Conservation (phyloP, 1,140 invertebrate species). For the Cydia splendana region DNA sequence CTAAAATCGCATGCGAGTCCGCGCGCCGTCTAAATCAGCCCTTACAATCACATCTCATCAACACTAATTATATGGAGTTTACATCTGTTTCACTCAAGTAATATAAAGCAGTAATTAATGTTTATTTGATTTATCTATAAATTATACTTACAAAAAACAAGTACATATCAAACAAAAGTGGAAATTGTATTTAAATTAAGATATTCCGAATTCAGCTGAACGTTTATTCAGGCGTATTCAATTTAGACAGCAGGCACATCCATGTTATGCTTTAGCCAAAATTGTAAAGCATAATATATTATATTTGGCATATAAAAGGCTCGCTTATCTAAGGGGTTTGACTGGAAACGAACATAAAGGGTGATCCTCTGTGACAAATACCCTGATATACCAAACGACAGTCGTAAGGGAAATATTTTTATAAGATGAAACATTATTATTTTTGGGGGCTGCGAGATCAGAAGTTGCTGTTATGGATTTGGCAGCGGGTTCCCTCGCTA, state of each 20-base stretch:
- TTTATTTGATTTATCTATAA: too few species aligned
- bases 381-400: conserved; percentile 78
- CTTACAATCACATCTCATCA: too few species aligned
- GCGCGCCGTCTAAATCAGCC: too few species aligned
- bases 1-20: too few species aligned
- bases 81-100: too few species aligned
- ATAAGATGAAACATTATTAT: conserved; percentile 81
- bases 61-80: too few species aligned
- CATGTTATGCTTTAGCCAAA: conserved; percentile 57
- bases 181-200: too few species aligned
- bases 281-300: conserved; percentile 80
- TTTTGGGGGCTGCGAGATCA: conserved; percentile 76
- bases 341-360: conserved; percentile 80
- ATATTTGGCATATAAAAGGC: conserved; percentile 80
- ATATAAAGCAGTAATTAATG: too few species aligned
- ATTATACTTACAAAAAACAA: too few species aligned
- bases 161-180: too few species aligned
- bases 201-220: too few species aligned
- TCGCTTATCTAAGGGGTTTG: conserved; percentile 80
- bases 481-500: conserved; percentile 44
- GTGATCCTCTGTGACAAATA: conserved; percentile 80
- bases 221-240: too few species aligned
- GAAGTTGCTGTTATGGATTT: conserved; percentile 58
- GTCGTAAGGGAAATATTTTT: conserved; percentile 79
- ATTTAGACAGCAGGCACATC: conserved; percentile 44